Percentiles rank a stretch among this genome's conserved stretches.
Evolutionary conservation across 2,797 vertebrate genomes (phyloP).

Genomic region (Phylloscopus collybita): DNA sequence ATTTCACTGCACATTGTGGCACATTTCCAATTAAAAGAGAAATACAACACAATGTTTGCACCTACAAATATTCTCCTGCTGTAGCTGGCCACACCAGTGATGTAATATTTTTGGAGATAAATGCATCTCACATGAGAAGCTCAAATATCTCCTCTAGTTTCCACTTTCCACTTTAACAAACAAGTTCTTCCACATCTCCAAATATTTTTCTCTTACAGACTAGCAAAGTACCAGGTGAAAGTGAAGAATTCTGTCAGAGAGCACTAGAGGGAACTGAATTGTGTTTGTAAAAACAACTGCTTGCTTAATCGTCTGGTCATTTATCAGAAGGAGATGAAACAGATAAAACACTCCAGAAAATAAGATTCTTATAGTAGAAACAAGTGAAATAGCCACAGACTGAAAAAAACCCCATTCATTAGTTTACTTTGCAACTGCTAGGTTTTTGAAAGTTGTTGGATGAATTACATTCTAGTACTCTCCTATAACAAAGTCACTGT

Average conservation of each 20-base stretch:
- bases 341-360: background rate
- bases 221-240: background rate
- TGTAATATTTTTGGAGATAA: background rate
- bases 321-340: background rate
- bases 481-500: background rate
- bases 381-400: background rate
- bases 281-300: background rate
- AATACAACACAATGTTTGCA: background rate
- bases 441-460: background rate
- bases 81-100: background rate
- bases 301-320: background rate
- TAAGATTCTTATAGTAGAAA: background rate
- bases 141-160: background rate
- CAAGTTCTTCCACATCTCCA: background rate
- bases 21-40: background rate
- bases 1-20: background rate
- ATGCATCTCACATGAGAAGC: background rate
- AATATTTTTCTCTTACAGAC: background rate
- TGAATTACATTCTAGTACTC: background rate
- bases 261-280: background rate
- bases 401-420: fast-evolving
- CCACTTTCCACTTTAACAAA: background rate
- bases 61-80: background rate
- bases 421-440: background rate
- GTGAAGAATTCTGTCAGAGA: background rate